A percentile compares a stretch with the other conserved stretches of the same genome.
Evolutionary conservation across 2,888 invertebrate species (phyloP).

Genomic region (Formica aserva): DNA sequence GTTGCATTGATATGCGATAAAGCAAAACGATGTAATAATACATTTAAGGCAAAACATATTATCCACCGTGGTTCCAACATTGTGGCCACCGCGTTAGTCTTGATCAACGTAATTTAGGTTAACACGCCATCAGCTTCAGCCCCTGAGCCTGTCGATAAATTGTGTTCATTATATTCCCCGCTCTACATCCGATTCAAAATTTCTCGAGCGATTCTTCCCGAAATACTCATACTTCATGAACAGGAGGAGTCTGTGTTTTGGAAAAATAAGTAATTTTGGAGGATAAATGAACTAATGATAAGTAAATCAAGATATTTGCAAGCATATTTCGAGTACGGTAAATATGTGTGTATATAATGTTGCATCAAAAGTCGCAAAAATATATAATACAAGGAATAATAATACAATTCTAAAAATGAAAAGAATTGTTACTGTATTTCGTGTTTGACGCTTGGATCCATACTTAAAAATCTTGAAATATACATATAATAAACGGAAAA

Average conservation of each 20-base stretch:
- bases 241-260: neutral
- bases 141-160: constrained; percentile 56
- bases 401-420: neutral
- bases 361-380: neutral
- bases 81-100: constrained; percentile 35
- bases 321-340: neutral
- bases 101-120: constrained; percentile 54
- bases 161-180: constrained; percentile 21
- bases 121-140: constrained; percentile 45
- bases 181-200: constrained; percentile 41
- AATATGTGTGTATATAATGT: neutral
- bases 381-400: neutral
- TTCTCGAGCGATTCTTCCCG: constrained; percentile 23
- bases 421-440: neutral
- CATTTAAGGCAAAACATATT: constrained; percentile 45
- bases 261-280: neutral
- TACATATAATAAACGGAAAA: neutral
- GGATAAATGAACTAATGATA: constrained; percentile 7
- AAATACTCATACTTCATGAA: neutral
- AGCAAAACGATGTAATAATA: constrained; percentile 18
- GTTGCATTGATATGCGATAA: neutral
- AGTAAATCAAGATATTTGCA: neutral
- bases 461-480: neutral
- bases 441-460: neutral
- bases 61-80: constrained; percentile 15